Evolutionary conservation across 2,113 vertebrate species (phyloP), one percentile per base, ranked within the genome.

Genomic region (Xyliphius kryptos): DNA sequence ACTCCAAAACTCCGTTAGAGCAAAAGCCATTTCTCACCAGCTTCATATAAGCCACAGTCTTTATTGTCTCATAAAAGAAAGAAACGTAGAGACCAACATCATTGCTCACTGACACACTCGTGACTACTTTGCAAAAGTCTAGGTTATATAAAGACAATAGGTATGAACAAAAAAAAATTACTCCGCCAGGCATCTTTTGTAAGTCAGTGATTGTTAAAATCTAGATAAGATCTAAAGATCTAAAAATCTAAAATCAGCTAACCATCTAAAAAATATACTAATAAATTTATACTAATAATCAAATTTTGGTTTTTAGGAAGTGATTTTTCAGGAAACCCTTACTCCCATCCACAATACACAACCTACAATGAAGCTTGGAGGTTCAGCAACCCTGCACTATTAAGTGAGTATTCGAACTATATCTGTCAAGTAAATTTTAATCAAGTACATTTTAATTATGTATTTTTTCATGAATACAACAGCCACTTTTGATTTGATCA

Each of bases 351-450:
- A 78, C 96, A 99, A 73, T 99, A 98, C 84, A 97, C 95, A 21
- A 93, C 94, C 65, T 99, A 99, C 89, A 99, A 99, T 0, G 95
- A 99, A 85, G 95, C 94, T 74, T 99, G 96, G 96, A 88, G 95
- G 87, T 95, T 99, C 87, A 95, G 93, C 91, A 99, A 98, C 87
- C 96, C 96, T 81, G 93, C 94, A 52, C 88, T 99, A 93, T 86
- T 99, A 93, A 97, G 96, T 99, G 89, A 96, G 96, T 91, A 82
- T 41, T 65, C n/a, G n/a, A 38, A n/a, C n/a, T n/a, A n/a, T n/a
- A n/a, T n/a, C n/a, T n/a, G n/a, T n/a, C n/a, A n/a, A n/a, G n/a
- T n/a, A n/a, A n/a, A n/a, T n/a, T n/a, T n/a, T n/a, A n/a, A n/a
- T n/a, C n/a, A n/a, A n/a, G n/a, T n/a, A n/a, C n/a, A n/a, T n/a